Percentiles rank a stretch among this genome's conserved stretches.
Evolutionary conservation across 2,797 vertebrate genomes (phyloP).

Genomic region (Anguilla pacifica): DNA sequence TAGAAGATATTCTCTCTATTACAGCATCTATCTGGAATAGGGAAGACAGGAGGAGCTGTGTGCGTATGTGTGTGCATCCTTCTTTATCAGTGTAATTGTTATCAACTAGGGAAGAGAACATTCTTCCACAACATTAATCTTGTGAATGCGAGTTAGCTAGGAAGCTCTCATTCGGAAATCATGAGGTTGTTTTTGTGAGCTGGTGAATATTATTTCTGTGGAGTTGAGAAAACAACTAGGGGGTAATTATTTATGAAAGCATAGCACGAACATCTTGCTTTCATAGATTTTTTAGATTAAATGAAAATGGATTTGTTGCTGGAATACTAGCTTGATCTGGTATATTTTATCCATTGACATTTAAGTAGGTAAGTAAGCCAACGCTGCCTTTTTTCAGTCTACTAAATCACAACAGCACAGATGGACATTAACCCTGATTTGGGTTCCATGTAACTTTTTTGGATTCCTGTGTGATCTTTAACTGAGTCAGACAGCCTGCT

Average conservation of each 20-base stretch:
- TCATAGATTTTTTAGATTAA: background rate
- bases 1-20: constrained; percentile 18
- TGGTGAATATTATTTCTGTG: constrained; percentile 9
- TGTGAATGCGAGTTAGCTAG: constrained; percentile 12
- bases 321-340: background rate
- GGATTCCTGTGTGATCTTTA: background rate
- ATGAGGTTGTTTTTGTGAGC: constrained; percentile 14
- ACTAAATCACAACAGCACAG: background rate
- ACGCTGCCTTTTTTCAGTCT: background rate
- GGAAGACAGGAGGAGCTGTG: background rate
- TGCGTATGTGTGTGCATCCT: background rate
- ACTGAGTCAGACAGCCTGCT: background rate
- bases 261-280: background rate
- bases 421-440: background rate
- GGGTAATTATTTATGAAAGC: constrained; percentile 13
- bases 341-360: background rate
- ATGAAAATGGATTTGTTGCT: background rate
- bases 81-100: constrained; percentile 15
- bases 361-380: background rate
- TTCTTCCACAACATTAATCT: constrained; percentile 26
- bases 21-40: constrained; percentile 6
- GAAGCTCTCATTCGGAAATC: constrained; percentile 10
- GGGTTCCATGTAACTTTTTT: background rate
- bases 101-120: background rate
- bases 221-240: background rate